phyloP scores from a whole-genome alignment of 2,797 vertebrate genomes.

The Hylomyscus alleni region DNA sequence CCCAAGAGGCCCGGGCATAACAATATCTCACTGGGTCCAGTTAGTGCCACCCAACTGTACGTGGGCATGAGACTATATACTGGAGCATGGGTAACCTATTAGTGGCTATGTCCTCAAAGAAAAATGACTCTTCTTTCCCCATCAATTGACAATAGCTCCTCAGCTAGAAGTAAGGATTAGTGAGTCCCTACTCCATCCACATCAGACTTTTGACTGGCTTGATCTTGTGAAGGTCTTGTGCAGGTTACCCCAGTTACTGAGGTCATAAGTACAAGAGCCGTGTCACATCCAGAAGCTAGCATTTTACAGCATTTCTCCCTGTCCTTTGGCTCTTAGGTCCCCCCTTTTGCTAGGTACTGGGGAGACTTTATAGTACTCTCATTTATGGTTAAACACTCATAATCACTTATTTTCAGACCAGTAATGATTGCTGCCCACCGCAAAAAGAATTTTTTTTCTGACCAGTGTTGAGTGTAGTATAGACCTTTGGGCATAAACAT shows the following conservation, averaged over 20 bases:
- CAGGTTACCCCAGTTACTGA: background rate
- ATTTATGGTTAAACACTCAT: background rate
- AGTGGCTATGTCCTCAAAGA: background rate
- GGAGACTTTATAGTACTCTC: background rate
- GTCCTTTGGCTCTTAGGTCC: fast-evolving
- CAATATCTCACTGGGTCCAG: background rate
- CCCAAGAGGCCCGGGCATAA: too few species aligned
- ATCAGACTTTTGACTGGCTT: background rate
- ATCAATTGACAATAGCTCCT: background rate
- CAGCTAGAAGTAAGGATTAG: background rate
- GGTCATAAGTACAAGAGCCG: background rate
- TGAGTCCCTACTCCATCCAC: background rate
- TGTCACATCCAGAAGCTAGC: background rate
- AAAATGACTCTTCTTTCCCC: background rate
- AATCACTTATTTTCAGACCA: background rate
- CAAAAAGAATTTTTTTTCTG: background rate
- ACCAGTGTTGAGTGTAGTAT: background rate
- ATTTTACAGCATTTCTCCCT: background rate
- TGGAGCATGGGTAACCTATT: too few species aligned
- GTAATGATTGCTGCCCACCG: background rate
- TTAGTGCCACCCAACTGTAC: too few species aligned
- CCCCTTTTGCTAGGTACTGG: background rate
- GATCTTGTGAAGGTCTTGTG: background rate
- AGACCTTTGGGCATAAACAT: background rate
- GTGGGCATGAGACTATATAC: background rate